phyloP scores from a whole-genome alignment of 2,797 vertebrate species.

The Cossypha dichroa region DNA sequence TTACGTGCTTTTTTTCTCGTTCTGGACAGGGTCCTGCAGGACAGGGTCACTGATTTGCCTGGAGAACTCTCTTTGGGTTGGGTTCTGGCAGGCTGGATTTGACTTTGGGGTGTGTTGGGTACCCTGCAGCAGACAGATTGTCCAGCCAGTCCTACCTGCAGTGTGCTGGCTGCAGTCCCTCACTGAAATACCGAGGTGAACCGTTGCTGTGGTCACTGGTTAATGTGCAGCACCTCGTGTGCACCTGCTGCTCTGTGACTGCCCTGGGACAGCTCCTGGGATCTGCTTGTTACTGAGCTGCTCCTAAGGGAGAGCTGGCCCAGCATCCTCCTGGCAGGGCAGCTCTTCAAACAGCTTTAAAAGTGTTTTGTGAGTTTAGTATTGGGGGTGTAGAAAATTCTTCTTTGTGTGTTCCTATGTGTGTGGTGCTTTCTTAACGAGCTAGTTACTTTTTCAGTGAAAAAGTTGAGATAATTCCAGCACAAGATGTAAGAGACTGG shows the following conservation, averaged over 20 bases:
- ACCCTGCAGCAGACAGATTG: background rate
- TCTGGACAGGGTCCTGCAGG: background rate
- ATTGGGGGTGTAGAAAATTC: background rate
- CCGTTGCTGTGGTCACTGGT: background rate
- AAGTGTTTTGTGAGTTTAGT: background rate
- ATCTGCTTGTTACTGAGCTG: background rate
- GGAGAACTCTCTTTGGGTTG: background rate
- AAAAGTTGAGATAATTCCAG: background rate
- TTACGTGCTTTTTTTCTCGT: accelerated
- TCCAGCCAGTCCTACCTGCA: background rate
- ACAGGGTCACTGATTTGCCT: background rate
- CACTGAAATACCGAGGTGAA: background rate
- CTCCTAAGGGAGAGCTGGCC: background rate
- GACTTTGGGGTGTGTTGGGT: background rate
- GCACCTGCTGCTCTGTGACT: background rate
- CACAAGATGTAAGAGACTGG: background rate
- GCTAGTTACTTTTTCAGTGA: background rate
- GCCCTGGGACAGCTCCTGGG: background rate
- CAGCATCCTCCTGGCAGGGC: background rate
- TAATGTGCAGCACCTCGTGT: background rate
- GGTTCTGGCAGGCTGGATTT: background rate
- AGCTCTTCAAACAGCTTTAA: background rate
- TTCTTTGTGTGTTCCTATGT: background rate
- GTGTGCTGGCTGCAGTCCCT: background rate
- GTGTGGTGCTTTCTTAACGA: background rate